Evolutionary conservation across 2,888 invertebrate genomes (phyloP).

Genomic region (Tetheella fluctuosa): DNA sequence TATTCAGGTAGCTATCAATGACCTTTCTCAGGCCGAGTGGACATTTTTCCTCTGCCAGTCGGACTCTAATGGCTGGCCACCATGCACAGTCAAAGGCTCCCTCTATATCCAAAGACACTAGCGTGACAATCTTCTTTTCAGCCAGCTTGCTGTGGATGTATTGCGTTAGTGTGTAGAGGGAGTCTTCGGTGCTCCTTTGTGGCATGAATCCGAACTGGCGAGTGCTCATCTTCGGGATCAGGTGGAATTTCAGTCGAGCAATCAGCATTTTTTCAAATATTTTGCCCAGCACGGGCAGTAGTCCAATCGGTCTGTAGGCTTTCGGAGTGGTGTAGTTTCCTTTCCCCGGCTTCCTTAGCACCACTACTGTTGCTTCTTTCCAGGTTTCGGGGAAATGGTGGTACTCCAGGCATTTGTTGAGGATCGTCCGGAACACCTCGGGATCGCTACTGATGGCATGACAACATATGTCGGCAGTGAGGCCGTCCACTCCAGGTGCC

Average conservation of each 20-base stretch:
- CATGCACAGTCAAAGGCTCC: constrained; percentile 1
- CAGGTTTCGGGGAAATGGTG: constrained; percentile 16
- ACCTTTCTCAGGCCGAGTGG: too few relatives aligned
- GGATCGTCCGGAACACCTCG: neutral
- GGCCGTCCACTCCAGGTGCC: too few relatives aligned
- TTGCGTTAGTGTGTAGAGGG: neutral
- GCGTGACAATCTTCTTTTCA: neutral
- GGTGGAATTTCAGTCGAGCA: neutral
- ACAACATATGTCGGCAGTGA: too few relatives aligned
- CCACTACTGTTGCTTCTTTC: constrained; percentile 16
- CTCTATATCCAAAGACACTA: constrained; percentile 1
- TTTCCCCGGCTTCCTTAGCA: constrained; percentile 19
- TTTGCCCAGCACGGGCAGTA: constrained; percentile 16
- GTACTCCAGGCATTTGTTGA: constrained; percentile 15
- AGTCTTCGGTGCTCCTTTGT: constrained; percentile 13
- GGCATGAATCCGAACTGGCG: constrained; percentile 17
- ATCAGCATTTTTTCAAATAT: neutral
- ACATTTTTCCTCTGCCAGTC: too few relatives aligned
- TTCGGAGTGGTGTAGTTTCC: constrained; percentile 10
- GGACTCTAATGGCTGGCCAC: too few relatives aligned
- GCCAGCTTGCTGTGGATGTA: neutral
- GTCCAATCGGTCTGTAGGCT: constrained; percentile 12
- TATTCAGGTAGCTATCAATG: too few relatives aligned
- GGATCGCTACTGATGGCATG: too few relatives aligned
- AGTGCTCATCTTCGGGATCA: neutral